phyloP scores from a whole-genome alignment of 2,113 vertebrate species.

The Pluvialis apricaria region DNA sequence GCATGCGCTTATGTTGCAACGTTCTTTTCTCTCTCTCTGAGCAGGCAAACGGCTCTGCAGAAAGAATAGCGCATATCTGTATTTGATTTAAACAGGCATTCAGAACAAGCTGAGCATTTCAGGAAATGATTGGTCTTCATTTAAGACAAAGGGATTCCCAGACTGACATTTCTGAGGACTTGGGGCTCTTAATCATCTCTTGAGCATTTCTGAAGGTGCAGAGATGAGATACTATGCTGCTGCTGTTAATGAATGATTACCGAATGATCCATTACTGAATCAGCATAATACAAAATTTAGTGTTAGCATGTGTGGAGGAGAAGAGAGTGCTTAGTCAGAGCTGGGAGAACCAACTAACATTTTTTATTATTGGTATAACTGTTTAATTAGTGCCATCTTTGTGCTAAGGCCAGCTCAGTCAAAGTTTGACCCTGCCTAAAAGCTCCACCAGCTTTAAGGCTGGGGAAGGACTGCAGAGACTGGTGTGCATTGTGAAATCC shows the following conservation, averaged over 20 bases:
- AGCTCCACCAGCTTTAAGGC: not conserved
- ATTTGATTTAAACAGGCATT: slow-evolving; percentile 26
- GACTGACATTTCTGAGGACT: not conserved
- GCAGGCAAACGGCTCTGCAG: not conserved
- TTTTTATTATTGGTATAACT: not conserved
- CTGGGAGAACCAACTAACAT: not conserved
- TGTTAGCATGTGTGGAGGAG: not conserved
- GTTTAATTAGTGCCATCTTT: not conserved
- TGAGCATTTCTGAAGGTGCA: not conserved
- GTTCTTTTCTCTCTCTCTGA: not conserved
- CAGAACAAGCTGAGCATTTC: not conserved
- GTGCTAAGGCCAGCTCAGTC: not conserved
- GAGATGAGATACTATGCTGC: not conserved
- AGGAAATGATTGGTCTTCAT: not conserved
- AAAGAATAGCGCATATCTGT: not conserved
- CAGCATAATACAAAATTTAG: not conserved
- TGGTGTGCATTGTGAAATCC: not conserved
- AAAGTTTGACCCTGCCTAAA: not conserved
- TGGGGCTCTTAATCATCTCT: not conserved
- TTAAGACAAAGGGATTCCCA: slow-evolving; percentile 4
- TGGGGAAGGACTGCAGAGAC: not conserved
- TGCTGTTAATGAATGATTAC: not conserved
- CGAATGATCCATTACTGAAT: not conserved
- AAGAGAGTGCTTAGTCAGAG: not conserved
- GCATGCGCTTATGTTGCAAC: not conserved